A percentile compares a stretch with the other conserved stretches of the same genome.
These are phyloP conservation scores for Apotomis turbidana DNA, from an alignment of 2,888 invertebrate genomes.

Conservation along the genomic window DNA sequence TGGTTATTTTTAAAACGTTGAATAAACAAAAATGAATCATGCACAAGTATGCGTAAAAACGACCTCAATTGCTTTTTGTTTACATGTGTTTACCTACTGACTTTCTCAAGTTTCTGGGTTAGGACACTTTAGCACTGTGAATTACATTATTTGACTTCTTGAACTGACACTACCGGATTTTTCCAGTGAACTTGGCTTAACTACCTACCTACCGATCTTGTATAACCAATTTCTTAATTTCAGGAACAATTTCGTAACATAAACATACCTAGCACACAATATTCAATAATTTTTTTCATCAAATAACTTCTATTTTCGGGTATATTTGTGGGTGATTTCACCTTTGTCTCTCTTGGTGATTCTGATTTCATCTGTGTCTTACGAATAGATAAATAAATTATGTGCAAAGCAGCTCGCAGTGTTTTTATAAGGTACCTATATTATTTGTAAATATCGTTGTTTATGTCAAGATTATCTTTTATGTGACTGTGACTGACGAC, in stretches of 20 bases:
- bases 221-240: neutral
- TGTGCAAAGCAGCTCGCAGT: too few relatives aligned
- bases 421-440: too few relatives aligned
- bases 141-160: slow-evolving; percentile 36
- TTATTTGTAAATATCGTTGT: too few relatives aligned
- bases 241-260: neutral
- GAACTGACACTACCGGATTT: slow-evolving; percentile 26
- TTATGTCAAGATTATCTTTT: too few relatives aligned
- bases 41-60: slow-evolving; percentile 59
- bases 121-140: slow-evolving; percentile 38
- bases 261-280: too few relatives aligned
- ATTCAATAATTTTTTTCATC: too few relatives aligned
- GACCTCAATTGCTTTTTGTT: slow-evolving; percentile 56
- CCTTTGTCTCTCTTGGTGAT: too few relatives aligned
- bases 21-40: slow-evolving; percentile 55
- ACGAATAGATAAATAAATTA: too few relatives aligned
- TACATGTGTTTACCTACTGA: slow-evolving; percentile 52
- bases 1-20: slow-evolving; percentile 46
- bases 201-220: neutral
- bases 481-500: too few relatives aligned
- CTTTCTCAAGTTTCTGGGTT: slow-evolving; percentile 47
- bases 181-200: slow-evolving; percentile 20
- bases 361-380: too few relatives aligned
- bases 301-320: too few relatives aligned
- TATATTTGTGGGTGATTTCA: too few relatives aligned